Conservation (phyloP, 2,113 vertebrate genomes). For the Rhinogobius similis region DNA sequence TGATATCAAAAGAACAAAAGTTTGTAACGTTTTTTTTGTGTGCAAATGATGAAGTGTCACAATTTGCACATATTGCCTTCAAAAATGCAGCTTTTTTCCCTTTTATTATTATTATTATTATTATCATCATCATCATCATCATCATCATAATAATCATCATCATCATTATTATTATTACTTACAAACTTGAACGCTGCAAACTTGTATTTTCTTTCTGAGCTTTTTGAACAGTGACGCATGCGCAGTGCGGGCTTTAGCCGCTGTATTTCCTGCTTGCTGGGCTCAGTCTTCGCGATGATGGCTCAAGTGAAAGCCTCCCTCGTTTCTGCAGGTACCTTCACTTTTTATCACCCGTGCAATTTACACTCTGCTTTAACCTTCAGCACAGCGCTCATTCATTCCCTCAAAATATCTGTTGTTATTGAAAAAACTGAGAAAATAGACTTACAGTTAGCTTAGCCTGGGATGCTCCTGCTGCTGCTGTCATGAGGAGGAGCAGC, state of each 20-base stretch:
- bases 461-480: conserved; percentile 48
- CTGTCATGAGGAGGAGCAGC: conserved; percentile 50
- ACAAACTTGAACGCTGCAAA: too few relatives aligned
- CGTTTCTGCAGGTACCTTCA: conserved; percentile 65
- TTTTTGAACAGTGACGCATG: conserved; percentile 61
- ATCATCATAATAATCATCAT: too few relatives aligned
- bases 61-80: too few relatives aligned
- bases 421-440: conserved; percentile 6
- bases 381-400: background rate
- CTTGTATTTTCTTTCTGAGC: background rate
- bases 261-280: conserved; percentile 73
- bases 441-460: conserved; percentile 58
- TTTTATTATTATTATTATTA: too few relatives aligned
- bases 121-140: too few relatives aligned
- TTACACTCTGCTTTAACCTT: too few relatives aligned
- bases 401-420: background rate
- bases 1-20: too few relatives aligned
- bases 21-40: too few relatives aligned
- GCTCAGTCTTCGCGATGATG: conserved; percentile 65
- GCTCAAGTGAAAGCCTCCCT: conserved; percentile 64
- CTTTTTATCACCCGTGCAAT: background rate
- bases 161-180: too few relatives aligned
- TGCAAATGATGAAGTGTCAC: too few relatives aligned
- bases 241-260: conserved; percentile 29
- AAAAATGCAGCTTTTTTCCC: too few relatives aligned